Evolutionary conservation across 2,888 invertebrate genomes (phyloP).

Genomic region (Campoletis raptor): DNA sequence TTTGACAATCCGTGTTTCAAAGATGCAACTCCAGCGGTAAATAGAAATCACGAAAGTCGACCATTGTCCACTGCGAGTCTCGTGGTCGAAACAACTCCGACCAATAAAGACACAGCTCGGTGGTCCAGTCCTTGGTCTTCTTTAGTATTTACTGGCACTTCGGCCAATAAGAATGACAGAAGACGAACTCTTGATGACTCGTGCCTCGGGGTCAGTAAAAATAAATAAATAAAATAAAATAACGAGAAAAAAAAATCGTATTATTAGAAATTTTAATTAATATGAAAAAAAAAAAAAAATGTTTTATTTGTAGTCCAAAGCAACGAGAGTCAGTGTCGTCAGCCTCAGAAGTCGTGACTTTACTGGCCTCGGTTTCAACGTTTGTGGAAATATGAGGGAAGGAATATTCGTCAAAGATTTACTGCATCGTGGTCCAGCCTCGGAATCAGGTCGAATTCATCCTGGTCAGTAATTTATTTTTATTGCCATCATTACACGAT

Average conservation of each 20-base stretch:
- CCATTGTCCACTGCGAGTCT: slow-evolving; percentile 75
- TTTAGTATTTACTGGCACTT: slow-evolving; percentile 72
- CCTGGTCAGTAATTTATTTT: slow-evolving; percentile 87
- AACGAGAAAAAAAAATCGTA: background rate
- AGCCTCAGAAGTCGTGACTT: slow-evolving; percentile 94
- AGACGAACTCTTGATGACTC: slow-evolving; percentile 87
- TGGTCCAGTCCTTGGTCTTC: slow-evolving; percentile 85
- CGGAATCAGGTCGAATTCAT: slow-evolving; percentile 92
- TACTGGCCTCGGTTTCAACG: slow-evolving; percentile 94
- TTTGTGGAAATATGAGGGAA: slow-evolving; percentile 95
- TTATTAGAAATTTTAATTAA: slow-evolving; percentile 14
- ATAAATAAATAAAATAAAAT: slow-evolving; percentile 2
- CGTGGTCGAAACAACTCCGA: slow-evolving; percentile 68
- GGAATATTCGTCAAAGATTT: slow-evolving; percentile 96
- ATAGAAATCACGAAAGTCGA: slow-evolving; percentile 77
- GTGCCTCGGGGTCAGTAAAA: slow-evolving; percentile 85
- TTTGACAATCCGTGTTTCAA: slow-evolving; percentile 94
- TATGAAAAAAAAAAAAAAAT: slow-evolving; percentile 23
- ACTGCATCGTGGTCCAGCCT: slow-evolving; percentile 94
- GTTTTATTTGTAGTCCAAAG: slow-evolving; percentile 85
- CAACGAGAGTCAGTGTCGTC: slow-evolving; percentile 88
- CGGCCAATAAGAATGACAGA: slow-evolving; percentile 84
- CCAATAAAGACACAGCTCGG: slow-evolving; percentile 76
- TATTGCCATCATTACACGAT: background rate
- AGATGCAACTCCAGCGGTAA: slow-evolving; percentile 83